Evolutionary conservation across 92 coral and sea anemone species (phyloP), one percentile per base, ranked within the genome.

Genomic region (Scolanthus callimorphus): DNA sequence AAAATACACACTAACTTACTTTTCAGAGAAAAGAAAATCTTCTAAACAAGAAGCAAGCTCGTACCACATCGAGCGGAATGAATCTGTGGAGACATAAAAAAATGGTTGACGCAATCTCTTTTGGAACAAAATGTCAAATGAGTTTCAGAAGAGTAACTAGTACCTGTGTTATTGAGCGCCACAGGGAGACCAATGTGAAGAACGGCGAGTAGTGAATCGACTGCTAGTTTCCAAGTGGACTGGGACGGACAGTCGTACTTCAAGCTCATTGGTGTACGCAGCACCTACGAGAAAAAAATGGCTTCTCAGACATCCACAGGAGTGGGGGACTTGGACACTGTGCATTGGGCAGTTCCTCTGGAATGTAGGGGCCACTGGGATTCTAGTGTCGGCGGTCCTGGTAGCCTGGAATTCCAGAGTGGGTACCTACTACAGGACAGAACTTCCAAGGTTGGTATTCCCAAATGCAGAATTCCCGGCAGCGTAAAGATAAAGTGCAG

Each of bases 201-300:
- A 27, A 89, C 67, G 23, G 80, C 75, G 66, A 94, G 88, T 59
- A 94, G 78, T 23, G 95, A 84, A 26, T 88, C 86, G 27, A 94
- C 91, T 0, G 99, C 99, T 17, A 94, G 79, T 64, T 94, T 94
- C 99, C 99, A 94, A 9, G 99, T 94, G 65, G 95, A 79, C 65
- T 94, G 99, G 24, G 97, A 86, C 31, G 96, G 76, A 57, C 99
- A 94, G 62, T 86, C 84, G 64, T 94, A 94, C 76, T 94, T 94
- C 49, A 94, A 79, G 25, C 80, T 82, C 56, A 94, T 73, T 12
- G 99, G 99, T 27, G 79, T 59, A 59, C 85, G 89, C 24, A 94
- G 70, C 17, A 90, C 79, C 99, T 94, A 80, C 13, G 59, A n/a
- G n/a, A 46, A 41, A 39, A 41, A 30, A 22, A 37, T 11, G 12